phyloP scores from a whole-genome alignment of 2,113 vertebrate species.

The Gambusia holbrooki region DNA sequence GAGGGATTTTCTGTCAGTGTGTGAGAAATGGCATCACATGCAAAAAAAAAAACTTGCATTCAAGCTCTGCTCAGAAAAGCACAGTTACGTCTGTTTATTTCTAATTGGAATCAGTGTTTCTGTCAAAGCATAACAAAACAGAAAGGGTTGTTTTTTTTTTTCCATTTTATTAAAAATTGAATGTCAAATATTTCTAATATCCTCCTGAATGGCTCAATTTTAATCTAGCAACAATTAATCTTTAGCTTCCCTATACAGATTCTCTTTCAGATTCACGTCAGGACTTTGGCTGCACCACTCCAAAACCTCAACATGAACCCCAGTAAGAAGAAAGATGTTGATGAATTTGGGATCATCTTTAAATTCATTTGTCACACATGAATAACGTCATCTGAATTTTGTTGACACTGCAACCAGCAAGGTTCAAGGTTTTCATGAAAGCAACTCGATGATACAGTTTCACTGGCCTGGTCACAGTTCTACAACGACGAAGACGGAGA shows the following conservation, averaged over 20 bases:
- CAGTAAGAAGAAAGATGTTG: too few species aligned
- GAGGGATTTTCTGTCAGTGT: constrained; percentile 10
- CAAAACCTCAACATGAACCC: too few species aligned
- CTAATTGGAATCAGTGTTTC: not conserved
- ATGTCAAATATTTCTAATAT: not conserved
- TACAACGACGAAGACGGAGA: too few species aligned
- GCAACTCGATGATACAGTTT: too few species aligned
- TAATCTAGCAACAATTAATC: not conserved
- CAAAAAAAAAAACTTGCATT: constrained; percentile 17
- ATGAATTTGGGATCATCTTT: too few species aligned
- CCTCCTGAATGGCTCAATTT: not conserved
- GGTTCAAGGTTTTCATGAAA: too few species aligned
- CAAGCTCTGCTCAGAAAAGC: not conserved
- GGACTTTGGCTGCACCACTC: too few species aligned
- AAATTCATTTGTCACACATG: too few species aligned
- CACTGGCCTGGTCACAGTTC: too few species aligned
- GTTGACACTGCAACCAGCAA: too few species aligned
- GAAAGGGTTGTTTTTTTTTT: not conserved
- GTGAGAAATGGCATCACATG: constrained; percentile 10
- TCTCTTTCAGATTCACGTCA: not conserved
- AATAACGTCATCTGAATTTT: too few species aligned
- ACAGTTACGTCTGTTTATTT: not conserved
- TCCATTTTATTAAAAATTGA: not conserved
- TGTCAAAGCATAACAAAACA: not conserved
- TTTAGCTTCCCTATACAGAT: not conserved